phyloP scores from a whole-genome alignment of 2,888 invertebrate species.

The Eristalinus sepulchralis region DNA sequence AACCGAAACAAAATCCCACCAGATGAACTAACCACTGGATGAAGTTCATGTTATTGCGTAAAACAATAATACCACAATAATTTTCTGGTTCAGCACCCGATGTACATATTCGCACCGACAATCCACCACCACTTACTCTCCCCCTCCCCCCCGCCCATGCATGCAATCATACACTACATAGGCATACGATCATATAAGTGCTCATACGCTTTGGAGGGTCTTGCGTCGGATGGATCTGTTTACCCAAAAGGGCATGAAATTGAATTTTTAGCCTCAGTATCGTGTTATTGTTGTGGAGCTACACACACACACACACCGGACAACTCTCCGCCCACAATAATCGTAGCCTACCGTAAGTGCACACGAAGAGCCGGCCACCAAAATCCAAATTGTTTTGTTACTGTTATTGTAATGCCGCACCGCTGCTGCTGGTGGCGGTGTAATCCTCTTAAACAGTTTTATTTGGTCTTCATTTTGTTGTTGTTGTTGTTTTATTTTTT shows the following conservation, averaged over 20 bases:
- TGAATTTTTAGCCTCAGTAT: constrained; percentile 74
- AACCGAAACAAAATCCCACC: background rate
- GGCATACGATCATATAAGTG: background rate
- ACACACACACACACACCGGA: constrained; percentile 6
- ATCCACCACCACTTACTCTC: background rate
- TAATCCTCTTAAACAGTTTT: constrained; percentile 62
- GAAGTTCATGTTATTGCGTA: constrained; percentile 51
- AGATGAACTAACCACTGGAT: constrained; percentile 30
- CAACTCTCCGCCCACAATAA: constrained; percentile 16
- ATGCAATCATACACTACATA: background rate
- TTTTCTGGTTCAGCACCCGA: constrained; percentile 56
- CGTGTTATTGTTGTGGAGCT: constrained; percentile 35
- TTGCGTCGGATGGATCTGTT: constrained; percentile 56
- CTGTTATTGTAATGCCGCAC: constrained; percentile 32
- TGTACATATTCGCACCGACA: background rate
- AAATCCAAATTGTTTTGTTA: constrained; percentile 61
- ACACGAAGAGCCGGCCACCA: constrained; percentile 25
- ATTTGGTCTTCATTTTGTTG: background rate
- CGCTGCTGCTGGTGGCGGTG: constrained; percentile 6
- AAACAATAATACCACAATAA: constrained; percentile 68
- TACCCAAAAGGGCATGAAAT: constrained; percentile 77
- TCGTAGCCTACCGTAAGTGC: constrained; percentile 30
- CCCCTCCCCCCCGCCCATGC: constrained; percentile 7
- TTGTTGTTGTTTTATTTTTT: background rate
- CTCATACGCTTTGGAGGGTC: constrained; percentile 38